Conservation (phyloP, 2,113 vertebrate genomes). For the Clarias magur region DNA sequence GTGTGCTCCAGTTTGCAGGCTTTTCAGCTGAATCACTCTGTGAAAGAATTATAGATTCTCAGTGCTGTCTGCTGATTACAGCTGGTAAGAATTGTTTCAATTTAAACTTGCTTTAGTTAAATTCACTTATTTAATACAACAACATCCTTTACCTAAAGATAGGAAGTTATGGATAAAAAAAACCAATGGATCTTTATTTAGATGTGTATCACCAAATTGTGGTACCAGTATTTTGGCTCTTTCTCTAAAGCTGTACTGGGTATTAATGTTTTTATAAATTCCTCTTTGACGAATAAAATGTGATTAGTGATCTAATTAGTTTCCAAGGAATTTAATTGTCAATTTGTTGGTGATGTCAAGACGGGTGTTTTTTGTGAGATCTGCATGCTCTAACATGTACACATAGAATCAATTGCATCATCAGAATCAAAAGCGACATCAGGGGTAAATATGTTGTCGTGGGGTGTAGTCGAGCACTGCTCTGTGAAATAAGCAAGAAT, state of each 20-base stretch:
- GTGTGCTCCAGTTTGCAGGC: constrained; percentile 86
- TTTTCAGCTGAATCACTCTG: constrained; percentile 93
- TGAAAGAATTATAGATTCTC: constrained; percentile 87
- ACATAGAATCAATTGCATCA: no score
- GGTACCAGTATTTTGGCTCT: not conserved
- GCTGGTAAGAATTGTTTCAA: constrained; percentile 77
- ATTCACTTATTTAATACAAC: constrained; percentile 12
- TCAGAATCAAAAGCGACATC: no score
- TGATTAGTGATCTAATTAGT: no score
- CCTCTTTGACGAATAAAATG: no score
- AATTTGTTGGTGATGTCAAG: no score
- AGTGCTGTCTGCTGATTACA: constrained; percentile 88
- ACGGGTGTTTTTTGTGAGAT: no score
- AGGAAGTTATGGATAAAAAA: constrained; percentile 1
- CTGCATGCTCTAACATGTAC: no score
- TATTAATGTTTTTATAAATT: not conserved
- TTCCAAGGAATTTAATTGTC: no score
- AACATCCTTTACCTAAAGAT: not conserved
- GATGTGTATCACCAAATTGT: not conserved
- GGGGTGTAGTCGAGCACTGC: no score
- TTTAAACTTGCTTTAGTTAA: not conserved
- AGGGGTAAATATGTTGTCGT: no score
- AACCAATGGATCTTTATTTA: constrained; percentile 18
- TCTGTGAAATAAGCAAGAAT: no score
- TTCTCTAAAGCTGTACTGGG: not conserved